A percentile compares a stretch with the other conserved stretches of the same genome.
These are phyloP conservation scores for Pluvianellus socialis DNA, from an alignment of 2,113 vertebrate genomes.

Conservation along the genomic window DNA sequence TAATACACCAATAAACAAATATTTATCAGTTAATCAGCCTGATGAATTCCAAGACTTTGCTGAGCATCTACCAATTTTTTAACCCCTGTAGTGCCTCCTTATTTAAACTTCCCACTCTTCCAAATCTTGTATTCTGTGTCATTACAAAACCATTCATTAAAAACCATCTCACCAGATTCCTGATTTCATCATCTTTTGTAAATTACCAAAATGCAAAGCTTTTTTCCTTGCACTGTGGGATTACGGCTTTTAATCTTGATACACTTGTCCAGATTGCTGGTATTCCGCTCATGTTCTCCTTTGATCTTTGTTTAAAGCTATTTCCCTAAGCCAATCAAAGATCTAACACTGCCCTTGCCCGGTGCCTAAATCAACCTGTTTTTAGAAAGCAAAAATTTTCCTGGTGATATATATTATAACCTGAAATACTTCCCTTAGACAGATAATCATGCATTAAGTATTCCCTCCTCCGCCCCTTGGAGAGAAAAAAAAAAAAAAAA, in stretches of 20 bases:
- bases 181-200: neutral
- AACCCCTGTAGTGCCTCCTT: neutral
- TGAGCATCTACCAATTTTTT: neutral
- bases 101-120: neutral
- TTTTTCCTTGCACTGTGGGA: neutral
- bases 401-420: neutral
- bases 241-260: neutral
- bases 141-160: neutral
- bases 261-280: neutral
- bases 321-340: neutral
- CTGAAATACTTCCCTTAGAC: neutral
- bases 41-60: neutral
- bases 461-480: fast-evolving
- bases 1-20: neutral
- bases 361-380: neutral
- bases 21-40: neutral
- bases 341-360: neutral
- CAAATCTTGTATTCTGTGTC: neutral
- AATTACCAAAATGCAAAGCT: neutral
- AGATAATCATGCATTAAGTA: neutral
- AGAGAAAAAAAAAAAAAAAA: neutral
- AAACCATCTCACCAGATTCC: neutral
- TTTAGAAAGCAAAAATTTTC: neutral
- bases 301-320: neutral
- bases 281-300: neutral